Evolutionary conservation across 2,888 invertebrate genomes (phyloP).

Genomic region (Epirrita christyi): DNA sequence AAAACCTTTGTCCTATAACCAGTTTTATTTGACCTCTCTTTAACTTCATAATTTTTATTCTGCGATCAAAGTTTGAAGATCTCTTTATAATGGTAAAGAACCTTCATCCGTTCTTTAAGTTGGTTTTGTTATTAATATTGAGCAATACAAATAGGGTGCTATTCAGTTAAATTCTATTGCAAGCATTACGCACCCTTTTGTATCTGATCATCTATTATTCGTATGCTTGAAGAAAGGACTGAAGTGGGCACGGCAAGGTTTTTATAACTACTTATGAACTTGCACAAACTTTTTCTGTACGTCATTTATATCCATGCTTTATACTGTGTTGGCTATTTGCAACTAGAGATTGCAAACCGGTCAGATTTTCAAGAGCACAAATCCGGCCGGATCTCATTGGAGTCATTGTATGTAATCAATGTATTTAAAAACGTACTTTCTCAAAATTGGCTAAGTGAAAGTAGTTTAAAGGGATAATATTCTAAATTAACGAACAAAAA

Average conservation of each 20-base stretch:
- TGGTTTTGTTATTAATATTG: slow-evolving; percentile 68
- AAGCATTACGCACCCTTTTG: slow-evolving; percentile 22
- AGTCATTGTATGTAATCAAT: too few relatives aligned
- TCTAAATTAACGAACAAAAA: too few relatives aligned
- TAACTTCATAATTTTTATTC: slow-evolving; percentile 26
- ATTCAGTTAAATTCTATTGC: slow-evolving; percentile 32
- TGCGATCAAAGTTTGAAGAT: slow-evolving; percentile 39
- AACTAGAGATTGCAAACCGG: too few relatives aligned
- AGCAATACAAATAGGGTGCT: slow-evolving; percentile 46
- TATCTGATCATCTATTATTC: slow-evolving; percentile 20
- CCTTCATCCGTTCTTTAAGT: slow-evolving; percentile 65
- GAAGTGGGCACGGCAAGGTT: slow-evolving; percentile 19
- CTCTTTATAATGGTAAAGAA: slow-evolving; percentile 52
- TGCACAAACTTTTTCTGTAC: too few relatives aligned
- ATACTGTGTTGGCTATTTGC: too few relatives aligned
- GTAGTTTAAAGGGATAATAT: too few relatives aligned
- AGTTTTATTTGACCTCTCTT: slow-evolving; percentile 46
- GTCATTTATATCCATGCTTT: too few relatives aligned
- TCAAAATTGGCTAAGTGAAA: too few relatives aligned
- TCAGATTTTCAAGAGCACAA: too few relatives aligned
- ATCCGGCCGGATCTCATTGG: too few relatives aligned
- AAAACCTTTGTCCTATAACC: slow-evolving; percentile 65
- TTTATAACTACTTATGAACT: too few relatives aligned
- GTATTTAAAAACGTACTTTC: too few relatives aligned
- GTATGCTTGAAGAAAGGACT: slow-evolving; percentile 11